These are phyloP conservation scores for Elymnias hypermnestra DNA, from an alignment of 1,140 invertebrate species.

Conservation along the genomic window DNA sequence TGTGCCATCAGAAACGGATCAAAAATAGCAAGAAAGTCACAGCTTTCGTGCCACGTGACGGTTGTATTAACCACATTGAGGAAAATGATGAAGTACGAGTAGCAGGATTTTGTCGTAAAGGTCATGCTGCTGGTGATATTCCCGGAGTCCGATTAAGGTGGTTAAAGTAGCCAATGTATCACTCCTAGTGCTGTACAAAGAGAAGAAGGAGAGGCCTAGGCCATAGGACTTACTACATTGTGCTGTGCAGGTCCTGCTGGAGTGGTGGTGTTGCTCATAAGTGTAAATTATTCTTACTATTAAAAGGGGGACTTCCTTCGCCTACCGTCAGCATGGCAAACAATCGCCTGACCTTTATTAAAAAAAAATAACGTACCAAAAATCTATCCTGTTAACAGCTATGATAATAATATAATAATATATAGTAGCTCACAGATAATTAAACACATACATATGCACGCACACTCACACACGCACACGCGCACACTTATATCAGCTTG, in stretches of 20 bases:
- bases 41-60: conserved; percentile 99
- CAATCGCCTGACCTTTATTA: too few relatives aligned
- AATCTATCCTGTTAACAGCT: too few relatives aligned
- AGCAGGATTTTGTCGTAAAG: conserved; percentile 99
- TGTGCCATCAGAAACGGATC: conserved; percentile 99
- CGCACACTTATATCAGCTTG: too few relatives aligned
- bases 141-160: conserved; percentile 96
- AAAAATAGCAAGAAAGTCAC: conserved; percentile 99
- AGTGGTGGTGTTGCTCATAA: conserved; percentile 59
- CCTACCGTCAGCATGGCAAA: too few relatives aligned
- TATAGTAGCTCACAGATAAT: too few relatives aligned
- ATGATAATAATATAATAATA: too few relatives aligned
- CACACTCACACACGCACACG: too few relatives aligned
- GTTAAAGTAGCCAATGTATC: too few relatives aligned
- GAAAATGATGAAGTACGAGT: conserved; percentile 99
- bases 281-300: too few relatives aligned
- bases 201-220: conserved; percentile 99
- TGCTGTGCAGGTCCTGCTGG: conserved; percentile 66
- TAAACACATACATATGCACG: too few relatives aligned
- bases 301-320: too few relatives aligned
- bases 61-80: conserved; percentile 99
- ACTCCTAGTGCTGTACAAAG: conserved; percentile 99
- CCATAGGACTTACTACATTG: conserved; percentile 82
- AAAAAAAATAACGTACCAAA: too few relatives aligned
- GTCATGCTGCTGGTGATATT: conserved; percentile 99